A percentile compares a stretch with the other conserved stretches of the same genome.
phyloP scores from a whole-genome alignment of 1,140 invertebrate genomes.

The Cardiocondyla obscurior region DNA sequence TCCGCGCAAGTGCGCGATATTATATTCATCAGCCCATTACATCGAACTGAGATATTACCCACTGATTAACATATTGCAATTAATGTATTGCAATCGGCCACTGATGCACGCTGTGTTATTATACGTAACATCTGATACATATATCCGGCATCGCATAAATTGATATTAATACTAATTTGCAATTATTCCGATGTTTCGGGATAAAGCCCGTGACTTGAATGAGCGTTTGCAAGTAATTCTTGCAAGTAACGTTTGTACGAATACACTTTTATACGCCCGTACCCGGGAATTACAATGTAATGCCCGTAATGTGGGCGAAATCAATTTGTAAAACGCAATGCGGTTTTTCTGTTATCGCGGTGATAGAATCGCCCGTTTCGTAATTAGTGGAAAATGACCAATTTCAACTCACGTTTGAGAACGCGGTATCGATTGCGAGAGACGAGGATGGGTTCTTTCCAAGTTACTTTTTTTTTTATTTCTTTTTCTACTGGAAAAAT shows the following conservation, averaged over 20 bases:
- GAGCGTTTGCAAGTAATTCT: neutral
- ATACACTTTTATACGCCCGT: neutral
- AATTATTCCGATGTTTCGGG: neutral
- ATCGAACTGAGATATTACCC: conserved; percentile 6
- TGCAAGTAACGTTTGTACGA: neutral
- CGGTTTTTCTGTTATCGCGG: neutral
- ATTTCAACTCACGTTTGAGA: neutral
- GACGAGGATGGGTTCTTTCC: neutral
- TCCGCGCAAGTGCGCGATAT: neutral
- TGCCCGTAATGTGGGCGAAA: neutral
- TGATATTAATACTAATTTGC: conserved; percentile 10
- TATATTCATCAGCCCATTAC: conserved; percentile 17
- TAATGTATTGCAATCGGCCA: neutral
- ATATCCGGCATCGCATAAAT: neutral
- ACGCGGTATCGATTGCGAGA: conserved; percentile 1
- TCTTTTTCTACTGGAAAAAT: neutral
- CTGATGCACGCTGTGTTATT: neutral
- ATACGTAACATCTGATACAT: neutral
- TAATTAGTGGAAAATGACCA: neutral
- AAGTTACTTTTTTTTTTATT: too few species aligned
- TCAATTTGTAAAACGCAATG: neutral
- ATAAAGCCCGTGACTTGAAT: neutral
- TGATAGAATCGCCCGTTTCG: neutral
- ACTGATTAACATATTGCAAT: conserved; percentile 25
- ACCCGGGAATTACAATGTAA: neutral